Base-by-base conservation (phyloP, 2,113 vertebrate species). In the Bubalus kerabau region DNA sequence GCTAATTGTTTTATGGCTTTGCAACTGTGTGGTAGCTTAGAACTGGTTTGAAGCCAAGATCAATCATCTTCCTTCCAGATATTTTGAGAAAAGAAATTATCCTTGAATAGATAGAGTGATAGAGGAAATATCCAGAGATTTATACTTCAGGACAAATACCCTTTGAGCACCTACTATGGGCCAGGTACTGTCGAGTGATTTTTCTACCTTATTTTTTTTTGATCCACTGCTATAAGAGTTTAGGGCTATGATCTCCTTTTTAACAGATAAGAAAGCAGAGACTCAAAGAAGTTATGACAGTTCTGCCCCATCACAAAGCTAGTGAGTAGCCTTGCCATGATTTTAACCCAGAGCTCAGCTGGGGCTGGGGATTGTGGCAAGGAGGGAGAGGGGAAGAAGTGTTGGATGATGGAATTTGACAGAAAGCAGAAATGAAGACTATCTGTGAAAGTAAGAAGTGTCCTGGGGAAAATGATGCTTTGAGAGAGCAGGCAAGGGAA, bases 1-100 rank as follows among this genome's bases (percentile, higher is more conserved):
- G 36, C 74, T 97, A 56, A 95, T 97, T 78, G 85, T 40, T 97
- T 97, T 90, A 96, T 78, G 76, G 48, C 36, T 94, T 92, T 87
- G 62, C 40, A 94, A 32, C 78, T 87, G 16, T 64, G 28, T 57
- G 30, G 28, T 60, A 76, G 46, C 40, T 96, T 83, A 30, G 28
- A 82, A 92, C 17, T 78, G 50, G 78, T 60, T 85, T 40, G 57
- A 16, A 91, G 50, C 56, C 76, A 83, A 87, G 92, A 87, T 74
- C 7, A 46, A 40, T 40, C 23, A 40, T 40, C 76, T 24, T 43
- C 80, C 92, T 92, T 95, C n/a, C 14, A 82, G 62, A 54, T 83
- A 91, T 71, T 57, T 24, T 52, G 30, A 91, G 36, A 88, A 10
- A n/a, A 62, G 21, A 32, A 86, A 30, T 86, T 85, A 71, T 36